Conservation (phyloP, 2,113 vertebrate genomes). For the Ifrita kowaldi region DNA sequence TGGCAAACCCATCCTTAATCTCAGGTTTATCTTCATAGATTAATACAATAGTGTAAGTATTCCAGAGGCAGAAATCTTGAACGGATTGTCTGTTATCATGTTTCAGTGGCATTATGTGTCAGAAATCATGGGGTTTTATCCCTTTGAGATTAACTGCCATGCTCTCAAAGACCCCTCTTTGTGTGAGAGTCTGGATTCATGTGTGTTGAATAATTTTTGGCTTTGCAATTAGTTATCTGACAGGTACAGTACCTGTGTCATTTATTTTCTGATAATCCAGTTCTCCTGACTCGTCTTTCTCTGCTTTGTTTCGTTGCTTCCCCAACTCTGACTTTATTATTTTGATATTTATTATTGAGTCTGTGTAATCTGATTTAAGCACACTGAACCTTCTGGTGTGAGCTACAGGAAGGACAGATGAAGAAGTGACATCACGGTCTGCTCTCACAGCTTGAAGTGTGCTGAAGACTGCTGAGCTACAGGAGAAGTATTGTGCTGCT, state of each 20-base stretch:
- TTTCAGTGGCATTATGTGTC: background rate
- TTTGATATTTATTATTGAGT: background rate
- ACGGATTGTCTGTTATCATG: rapidly evolving
- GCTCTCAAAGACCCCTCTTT: background rate
- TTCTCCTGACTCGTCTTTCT: background rate
- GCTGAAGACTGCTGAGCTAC: background rate
- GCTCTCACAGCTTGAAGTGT: background rate
- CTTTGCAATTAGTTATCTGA: background rate
- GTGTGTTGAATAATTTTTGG: background rate
- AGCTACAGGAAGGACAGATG: background rate
- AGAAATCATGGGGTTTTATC: background rate
- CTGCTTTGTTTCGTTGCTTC: background rate
- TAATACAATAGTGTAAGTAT: background rate
- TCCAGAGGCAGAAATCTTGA: background rate
- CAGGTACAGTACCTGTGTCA: background rate
- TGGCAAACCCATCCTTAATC: background rate
- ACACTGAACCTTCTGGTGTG: background rate
- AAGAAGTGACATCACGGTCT: background rate
- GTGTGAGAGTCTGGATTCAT: background rate
- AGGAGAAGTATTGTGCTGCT: background rate
- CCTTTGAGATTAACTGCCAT: background rate
- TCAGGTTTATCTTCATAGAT: background rate
- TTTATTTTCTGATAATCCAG: background rate
- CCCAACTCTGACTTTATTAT: background rate
- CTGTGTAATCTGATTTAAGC: background rate